Evolutionary conservation across 2,888 invertebrate species (phyloP), one percentile per base, ranked within the genome.

Genomic region (Hyles lineata): DNA sequence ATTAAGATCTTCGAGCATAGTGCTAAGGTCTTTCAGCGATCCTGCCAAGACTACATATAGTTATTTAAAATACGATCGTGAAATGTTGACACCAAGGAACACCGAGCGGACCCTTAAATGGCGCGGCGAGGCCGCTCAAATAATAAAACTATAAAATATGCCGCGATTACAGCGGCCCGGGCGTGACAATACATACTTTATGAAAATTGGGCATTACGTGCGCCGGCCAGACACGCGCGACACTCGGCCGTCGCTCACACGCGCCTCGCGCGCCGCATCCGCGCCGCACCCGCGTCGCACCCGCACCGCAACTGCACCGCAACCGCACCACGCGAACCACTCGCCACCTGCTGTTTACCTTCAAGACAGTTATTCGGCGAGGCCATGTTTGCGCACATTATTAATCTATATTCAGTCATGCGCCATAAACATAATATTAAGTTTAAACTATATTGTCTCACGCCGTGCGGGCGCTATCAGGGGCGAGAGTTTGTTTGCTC

Each of bases 101-200:
- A 15, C 43, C 43, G 43, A 43, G 43, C 11, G 43, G 43, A 43
- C 11, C 11, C 43, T 43, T 43, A 43, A 43, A 43, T 3, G 43
- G 15, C 15, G 43, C 11, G 11, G 9, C 9, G 43, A 43, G 11
- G 11, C 15, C 3, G 21, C 21, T 23, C 35, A 43, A 21, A 43
- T 21, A 63, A 35, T 35, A 21, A 35, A 19, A 35, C 35, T 32
- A 63, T 63, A 63, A 63, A 63, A 43, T 63, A 63, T 21, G 21
- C 11, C 35, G 21, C 63, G 35, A 63, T 35, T 63, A 21, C 21
- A 8, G 7, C 35, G 21, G 63, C 61, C 35, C 43, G 63, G 21
- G 8, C 63, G 43, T 43, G 43, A 9, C 43, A 43, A 63, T 19
- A 62, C 62, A 62, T 35, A 35, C 8, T 63, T 63, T 21, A 43